Conservation (phyloP, 2,797 vertebrate species). For the Lophius americanus region DNA sequence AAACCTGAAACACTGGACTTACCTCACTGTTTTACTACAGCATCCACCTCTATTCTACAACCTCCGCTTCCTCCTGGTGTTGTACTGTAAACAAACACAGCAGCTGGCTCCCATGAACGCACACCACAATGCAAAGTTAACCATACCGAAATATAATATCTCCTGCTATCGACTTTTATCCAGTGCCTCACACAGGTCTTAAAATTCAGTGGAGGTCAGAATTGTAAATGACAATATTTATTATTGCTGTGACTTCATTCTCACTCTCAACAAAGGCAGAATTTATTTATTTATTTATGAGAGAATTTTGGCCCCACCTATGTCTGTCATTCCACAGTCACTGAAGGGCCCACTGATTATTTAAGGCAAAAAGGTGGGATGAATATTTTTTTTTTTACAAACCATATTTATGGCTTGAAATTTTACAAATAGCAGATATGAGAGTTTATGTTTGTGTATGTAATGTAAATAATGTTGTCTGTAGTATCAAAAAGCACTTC, state of each 20-base stretch:
- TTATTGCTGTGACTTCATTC: slow-evolving; percentile 72
- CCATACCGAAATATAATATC: slow-evolving; percentile 62
- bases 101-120: slow-evolving; percentile 77
- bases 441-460: slow-evolving; percentile 61
- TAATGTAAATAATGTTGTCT: slow-evolving; percentile 77
- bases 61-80: slow-evolving; percentile 48
- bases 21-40: slow-evolving; percentile 75
- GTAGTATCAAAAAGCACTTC: slow-evolving; percentile 79
- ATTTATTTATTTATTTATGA: slow-evolving; percentile 86
- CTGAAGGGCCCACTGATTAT: slow-evolving; percentile 81
- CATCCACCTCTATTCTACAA: slow-evolving; percentile 55
- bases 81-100: slow-evolving; percentile 45
- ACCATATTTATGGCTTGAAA: slow-evolving; percentile 83
- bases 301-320: slow-evolving; percentile 67
- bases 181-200: slow-evolving; percentile 76
- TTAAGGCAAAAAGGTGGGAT: slow-evolving; percentile 60
- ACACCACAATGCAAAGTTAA: slow-evolving; percentile 91
- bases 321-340: slow-evolving; percentile 82
- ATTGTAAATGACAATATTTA: slow-evolving; percentile 81
- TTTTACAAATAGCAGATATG: slow-evolving; percentile 64
- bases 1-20: slow-evolving; percentile 72
- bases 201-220: slow-evolving; percentile 52
- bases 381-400: slow-evolving; percentile 53
- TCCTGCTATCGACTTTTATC: slow-evolving; percentile 60
- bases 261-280: slow-evolving; percentile 60